Conservation (phyloP, 2,888 invertebrate species). For the Ectobius pallidus region DNA sequence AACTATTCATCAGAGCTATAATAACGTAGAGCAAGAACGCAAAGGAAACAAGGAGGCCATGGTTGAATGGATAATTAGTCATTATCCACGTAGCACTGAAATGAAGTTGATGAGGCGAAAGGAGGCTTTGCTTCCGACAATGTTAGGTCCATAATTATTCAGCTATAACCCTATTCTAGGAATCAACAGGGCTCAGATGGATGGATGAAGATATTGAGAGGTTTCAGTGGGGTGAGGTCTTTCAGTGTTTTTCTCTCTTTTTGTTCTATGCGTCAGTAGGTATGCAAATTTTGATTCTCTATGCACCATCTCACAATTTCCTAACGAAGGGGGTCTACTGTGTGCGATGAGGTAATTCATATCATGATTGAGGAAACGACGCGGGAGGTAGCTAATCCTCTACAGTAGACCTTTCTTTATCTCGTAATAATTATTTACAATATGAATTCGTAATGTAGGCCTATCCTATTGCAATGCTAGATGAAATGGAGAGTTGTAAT, state of each 20-base stretch:
- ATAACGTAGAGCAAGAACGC: background rate
- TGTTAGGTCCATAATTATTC: background rate
- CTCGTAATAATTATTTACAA: no score
- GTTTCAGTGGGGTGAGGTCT: background rate
- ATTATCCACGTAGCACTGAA: slow-evolving; percentile 14
- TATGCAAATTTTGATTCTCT: slow-evolving; percentile 29
- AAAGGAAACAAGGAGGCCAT: slow-evolving; percentile 7
- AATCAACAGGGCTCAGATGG: slow-evolving; percentile 17
- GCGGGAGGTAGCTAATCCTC: background rate
- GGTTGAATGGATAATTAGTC: slow-evolving; percentile 30
- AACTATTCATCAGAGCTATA: slow-evolving; percentile 17
- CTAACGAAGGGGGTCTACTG: slow-evolving; percentile 23
- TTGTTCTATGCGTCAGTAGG: slow-evolving; percentile 13
- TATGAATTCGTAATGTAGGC: no score
- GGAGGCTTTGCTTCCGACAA: slow-evolving; percentile 3
- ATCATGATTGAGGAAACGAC: slow-evolving; percentile 6
- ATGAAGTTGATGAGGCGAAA: slow-evolving; percentile 15
- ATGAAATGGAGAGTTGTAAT: no score
- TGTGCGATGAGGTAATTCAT: slow-evolving; percentile 9
- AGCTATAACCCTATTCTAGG: slow-evolving; percentile 2
- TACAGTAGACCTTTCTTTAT: no score
- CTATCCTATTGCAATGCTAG: no score
- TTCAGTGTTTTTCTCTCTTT: background rate
- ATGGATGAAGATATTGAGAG: slow-evolving; percentile 8
- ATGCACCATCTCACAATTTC: slow-evolving; percentile 21